A percentile compares a stretch with the other conserved stretches of the same genome.
phyloP scores from a whole-genome alignment of 2,888 invertebrate genomes.

The Micoletzkya japonica region DNA sequence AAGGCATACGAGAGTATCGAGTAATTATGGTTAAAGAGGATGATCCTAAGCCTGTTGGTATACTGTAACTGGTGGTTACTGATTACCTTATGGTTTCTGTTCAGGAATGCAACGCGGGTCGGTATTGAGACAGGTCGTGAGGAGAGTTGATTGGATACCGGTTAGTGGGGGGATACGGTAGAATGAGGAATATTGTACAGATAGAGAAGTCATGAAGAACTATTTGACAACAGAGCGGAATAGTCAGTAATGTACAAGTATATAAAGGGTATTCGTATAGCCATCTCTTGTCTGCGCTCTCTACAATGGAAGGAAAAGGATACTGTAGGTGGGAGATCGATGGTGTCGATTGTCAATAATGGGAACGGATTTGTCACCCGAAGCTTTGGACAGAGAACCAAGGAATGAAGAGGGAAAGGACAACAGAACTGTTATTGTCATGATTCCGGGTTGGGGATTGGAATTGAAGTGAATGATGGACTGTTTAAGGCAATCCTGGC shows the following conservation, averaged over 20 bases:
- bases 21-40: too few relatives aligned
- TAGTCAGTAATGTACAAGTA: too few relatives aligned
- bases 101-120: conserved; percentile 19
- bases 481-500: conserved; percentile 50
- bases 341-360: conserved; percentile 55
- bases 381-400: too few relatives aligned
- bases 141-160: conserved; percentile 44
- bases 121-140: conserved; percentile 38
- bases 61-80: neutral
- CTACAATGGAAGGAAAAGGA: neutral
- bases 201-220: too few relatives aligned
- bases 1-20: too few relatives aligned
- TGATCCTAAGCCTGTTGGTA: too few relatives aligned
- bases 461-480: neutral
- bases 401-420: too few relatives aligned
- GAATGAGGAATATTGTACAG: too few relatives aligned
- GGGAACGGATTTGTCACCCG: conserved; percentile 42
- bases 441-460: conserved; percentile 45
- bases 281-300: too few relatives aligned
- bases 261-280: too few relatives aligned
- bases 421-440: conserved; percentile 42
- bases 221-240: too few relatives aligned
- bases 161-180: conserved; percentile 7
- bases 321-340: conserved; percentile 41
- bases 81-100: neutral